phyloP scores from a whole-genome alignment of 2,113 vertebrate genomes.

The Dipodomys spectabilis region DNA sequence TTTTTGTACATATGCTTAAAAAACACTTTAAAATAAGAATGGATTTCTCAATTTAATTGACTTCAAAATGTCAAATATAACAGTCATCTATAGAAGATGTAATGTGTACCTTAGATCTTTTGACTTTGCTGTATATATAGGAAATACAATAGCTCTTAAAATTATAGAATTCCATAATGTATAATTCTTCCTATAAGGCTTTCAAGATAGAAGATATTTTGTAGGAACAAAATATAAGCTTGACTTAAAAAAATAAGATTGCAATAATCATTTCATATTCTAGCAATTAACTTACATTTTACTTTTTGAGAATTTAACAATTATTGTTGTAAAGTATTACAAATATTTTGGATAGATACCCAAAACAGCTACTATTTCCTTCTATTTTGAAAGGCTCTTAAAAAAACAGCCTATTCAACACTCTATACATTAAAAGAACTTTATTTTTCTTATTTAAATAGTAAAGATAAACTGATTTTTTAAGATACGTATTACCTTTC shows the following conservation, averaged over 20 bases:
- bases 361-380: constrained; percentile 51
- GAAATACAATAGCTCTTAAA: constrained; percentile 74
- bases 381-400: constrained; percentile 63
- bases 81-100: constrained; percentile 70
- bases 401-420: constrained; percentile 71
- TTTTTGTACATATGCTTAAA: constrained; percentile 47
- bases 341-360: constrained; percentile 6
- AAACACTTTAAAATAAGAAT: constrained; percentile 57
- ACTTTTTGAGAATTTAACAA: constrained; percentile 65
- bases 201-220: constrained; percentile 55
- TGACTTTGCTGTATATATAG: constrained; percentile 61
- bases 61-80: constrained; percentile 79
- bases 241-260: constrained; percentile 37
- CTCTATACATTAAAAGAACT: constrained; percentile 69
- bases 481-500: constrained; percentile 63
- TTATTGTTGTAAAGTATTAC: constrained; percentile 53
- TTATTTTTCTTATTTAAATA: constrained; percentile 76
- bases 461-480: constrained; percentile 65
- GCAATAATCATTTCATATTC: constrained; percentile 51
- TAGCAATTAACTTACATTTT: constrained; percentile 57
- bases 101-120: constrained; percentile 62
- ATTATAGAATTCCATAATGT: constrained; percentile 69
- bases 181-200: constrained; percentile 71
- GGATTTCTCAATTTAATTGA: constrained; percentile 83
- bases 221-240: constrained; percentile 53